Conservation (phyloP, 2,113 vertebrate species). For the Dipodomys merriami region DNA sequence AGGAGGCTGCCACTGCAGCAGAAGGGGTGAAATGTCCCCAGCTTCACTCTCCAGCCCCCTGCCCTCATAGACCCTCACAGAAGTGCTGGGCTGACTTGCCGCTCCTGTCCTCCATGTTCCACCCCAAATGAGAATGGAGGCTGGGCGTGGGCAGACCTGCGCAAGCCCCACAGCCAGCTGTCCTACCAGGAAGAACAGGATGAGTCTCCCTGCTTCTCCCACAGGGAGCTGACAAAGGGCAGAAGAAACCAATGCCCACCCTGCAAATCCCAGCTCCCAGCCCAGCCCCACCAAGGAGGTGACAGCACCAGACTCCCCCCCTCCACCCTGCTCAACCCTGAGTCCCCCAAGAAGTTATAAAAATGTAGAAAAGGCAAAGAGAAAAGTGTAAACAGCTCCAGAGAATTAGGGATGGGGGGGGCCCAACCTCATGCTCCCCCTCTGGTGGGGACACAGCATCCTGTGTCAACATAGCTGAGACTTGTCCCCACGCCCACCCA, state of each 20-base stretch:
- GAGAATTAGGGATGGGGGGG: slow-evolving; percentile 66
- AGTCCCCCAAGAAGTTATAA: slow-evolving; percentile 83
- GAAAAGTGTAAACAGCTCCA: slow-evolving; percentile 84
- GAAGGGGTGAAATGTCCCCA: background rate
- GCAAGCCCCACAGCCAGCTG: background rate
- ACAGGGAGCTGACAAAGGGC: background rate
- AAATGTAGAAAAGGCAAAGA: slow-evolving; percentile 84
- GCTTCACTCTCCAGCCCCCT: background rate
- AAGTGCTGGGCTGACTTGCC: background rate
- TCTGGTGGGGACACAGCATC: slow-evolving; percentile 31
- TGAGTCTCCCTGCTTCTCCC: background rate
- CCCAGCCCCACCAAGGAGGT: background rate
- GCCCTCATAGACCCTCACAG: background rate
- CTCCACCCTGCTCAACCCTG: slow-evolving; percentile 74
- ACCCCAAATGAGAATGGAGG: background rate
- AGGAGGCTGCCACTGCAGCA: background rate
- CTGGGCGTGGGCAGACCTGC: background rate
- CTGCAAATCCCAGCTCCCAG: background rate
- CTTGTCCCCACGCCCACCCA: no score
- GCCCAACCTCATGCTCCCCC: slow-evolving; percentile 50
- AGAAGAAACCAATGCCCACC: background rate
- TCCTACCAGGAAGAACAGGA: background rate
- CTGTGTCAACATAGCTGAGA: background rate
- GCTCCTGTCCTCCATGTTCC: background rate
- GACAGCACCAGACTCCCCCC: slow-evolving; percentile 64